Conservation (phyloP, 2,797 vertebrate genomes). For the Acipenser ruthenus region DNA sequence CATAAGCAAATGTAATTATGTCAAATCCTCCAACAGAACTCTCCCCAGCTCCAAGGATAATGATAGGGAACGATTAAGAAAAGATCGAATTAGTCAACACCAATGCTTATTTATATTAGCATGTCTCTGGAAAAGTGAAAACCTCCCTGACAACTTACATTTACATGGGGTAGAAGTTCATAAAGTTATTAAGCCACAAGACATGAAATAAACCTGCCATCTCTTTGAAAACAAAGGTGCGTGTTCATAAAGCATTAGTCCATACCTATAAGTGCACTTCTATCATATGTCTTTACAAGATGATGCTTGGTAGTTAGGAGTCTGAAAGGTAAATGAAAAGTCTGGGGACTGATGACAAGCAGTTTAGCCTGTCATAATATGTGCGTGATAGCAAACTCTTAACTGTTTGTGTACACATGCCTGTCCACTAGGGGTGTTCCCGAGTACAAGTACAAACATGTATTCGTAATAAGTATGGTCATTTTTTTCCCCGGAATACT, state of each 20-base stretch:
- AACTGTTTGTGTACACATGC: no score
- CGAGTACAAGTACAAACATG: no score
- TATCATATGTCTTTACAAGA: neutral
- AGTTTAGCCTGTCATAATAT: no score
- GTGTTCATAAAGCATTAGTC: constrained; percentile 8
- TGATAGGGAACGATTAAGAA: neutral
- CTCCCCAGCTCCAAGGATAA: neutral
- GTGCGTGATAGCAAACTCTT: no score
- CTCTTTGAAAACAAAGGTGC: neutral
- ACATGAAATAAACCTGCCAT: constrained; percentile 14
- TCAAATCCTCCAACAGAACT: neutral
- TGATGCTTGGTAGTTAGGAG: neutral
- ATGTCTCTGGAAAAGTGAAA: no score
- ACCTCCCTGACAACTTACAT: no score
- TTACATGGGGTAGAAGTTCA: no score
- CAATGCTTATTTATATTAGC: neutral
- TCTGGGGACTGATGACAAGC: no score
- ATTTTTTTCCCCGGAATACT: no score
- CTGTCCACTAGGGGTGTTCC: no score
- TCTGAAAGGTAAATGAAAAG: neutral
- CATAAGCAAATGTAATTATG: no score
- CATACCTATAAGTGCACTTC: constrained; percentile 3
- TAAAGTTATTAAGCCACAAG: constrained; percentile 1
- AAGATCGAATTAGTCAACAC: neutral
- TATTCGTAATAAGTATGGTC: no score